phyloP scores from a whole-genome alignment of 2,797 vertebrate species.

The Enteromius radiatus region DNA sequence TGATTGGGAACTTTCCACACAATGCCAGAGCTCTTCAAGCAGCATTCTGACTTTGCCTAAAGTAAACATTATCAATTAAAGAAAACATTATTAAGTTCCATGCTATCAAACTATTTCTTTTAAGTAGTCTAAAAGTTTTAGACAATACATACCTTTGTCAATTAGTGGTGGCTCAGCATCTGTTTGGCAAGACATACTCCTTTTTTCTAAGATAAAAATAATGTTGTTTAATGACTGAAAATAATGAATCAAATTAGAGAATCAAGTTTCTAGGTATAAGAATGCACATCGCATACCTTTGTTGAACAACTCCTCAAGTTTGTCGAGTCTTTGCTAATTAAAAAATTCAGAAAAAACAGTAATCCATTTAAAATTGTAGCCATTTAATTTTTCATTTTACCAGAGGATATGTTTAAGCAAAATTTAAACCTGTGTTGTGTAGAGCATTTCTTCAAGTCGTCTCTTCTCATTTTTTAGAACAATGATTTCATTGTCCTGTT shows the following conservation, averaged over 20 bases:
- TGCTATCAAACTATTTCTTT: neutral
- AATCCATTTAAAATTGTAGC: neutral
- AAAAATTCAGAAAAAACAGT: conserved; percentile 21
- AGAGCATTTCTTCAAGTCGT: conserved; percentile 79
- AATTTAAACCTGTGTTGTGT: conserved; percentile 79
- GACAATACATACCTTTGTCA: conserved; percentile 85
- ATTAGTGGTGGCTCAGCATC: conserved; percentile 76
- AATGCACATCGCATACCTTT: conserved; percentile 78
- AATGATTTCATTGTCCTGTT: conserved; percentile 82
- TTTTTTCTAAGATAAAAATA: conserved; percentile 74
- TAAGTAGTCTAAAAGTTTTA: neutral
- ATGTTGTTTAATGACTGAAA: conserved; percentile 11
- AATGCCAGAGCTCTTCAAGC: conserved; percentile 88
- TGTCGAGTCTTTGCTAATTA: conserved; percentile 79
- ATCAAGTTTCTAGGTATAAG: neutral
- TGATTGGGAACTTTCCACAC: conserved; percentile 80
- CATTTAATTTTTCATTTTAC: neutral
- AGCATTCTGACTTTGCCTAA: conserved; percentile 86
- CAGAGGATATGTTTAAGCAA: neutral
- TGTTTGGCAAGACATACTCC: conserved; percentile 82
- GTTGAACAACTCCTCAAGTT: conserved; percentile 78
- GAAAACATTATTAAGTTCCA: conserved; percentile 32
- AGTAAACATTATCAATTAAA: conserved; percentile 49
- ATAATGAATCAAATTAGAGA: neutral
- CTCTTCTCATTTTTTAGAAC: conserved; percentile 84